A percentile compares a stretch with the other conserved stretches of the same genome.
phyloP scores from a whole-genome alignment of 2,113 vertebrate genomes.

The Poeciliopsis prolifica region DNA sequence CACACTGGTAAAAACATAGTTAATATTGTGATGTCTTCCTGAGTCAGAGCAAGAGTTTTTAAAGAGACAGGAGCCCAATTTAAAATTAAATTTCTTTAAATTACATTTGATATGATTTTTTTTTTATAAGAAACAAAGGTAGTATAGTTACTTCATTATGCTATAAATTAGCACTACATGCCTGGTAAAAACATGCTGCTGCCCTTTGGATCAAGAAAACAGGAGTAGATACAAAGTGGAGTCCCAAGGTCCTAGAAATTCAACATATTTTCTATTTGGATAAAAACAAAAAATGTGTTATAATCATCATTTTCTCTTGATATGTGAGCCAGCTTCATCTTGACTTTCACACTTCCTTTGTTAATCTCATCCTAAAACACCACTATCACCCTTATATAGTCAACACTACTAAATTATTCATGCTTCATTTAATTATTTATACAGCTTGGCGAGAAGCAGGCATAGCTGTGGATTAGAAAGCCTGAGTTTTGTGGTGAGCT shows the following conservation, averaged over 20 bases:
- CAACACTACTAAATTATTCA: conserved; percentile 1
- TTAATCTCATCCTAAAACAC: background rate
- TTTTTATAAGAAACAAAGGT: no score
- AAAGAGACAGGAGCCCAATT: no score
- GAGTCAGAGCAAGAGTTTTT: no score
- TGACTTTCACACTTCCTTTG: background rate
- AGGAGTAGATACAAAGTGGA: no score
- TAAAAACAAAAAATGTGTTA: background rate
- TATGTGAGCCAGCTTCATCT: background rate
- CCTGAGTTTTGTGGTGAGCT: background rate
- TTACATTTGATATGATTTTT: no score
- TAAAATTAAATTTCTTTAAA: no score
- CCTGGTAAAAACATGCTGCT: no score
- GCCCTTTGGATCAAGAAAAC: no score
- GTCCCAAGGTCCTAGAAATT: background rate
- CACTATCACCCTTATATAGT: background rate
- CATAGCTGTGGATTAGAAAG: background rate
- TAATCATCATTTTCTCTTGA: background rate
- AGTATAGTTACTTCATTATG: no score
- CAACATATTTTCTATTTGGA: background rate
- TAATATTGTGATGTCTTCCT: no score
- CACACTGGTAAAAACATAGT: no score
- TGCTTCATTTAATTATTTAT: background rate
- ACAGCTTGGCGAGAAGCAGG: background rate
- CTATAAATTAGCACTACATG: no score